Percentiles rank a stretch among this genome's conserved stretches.
Conservation (phyloP, 2,797 vertebrate species). For the Typhlichthys subterraneus region DNA sequence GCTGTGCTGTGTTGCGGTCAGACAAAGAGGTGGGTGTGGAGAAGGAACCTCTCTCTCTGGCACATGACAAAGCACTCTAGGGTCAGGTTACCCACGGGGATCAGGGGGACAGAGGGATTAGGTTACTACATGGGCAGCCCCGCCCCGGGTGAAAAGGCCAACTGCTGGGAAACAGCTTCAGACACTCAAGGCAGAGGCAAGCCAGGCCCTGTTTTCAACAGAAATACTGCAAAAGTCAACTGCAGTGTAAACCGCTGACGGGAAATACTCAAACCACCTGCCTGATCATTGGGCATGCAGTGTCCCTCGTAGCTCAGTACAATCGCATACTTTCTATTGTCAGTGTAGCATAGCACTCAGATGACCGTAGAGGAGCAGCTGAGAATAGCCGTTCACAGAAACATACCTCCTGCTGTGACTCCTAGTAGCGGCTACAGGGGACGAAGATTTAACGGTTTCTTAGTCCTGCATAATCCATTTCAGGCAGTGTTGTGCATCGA, state of each 20-base stretch:
- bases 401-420: constrained; percentile 57
- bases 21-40: constrained; percentile 64
- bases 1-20: constrained; percentile 34
- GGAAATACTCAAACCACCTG: constrained; percentile 6
- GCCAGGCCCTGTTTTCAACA: constrained; percentile 25
- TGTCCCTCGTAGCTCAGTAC: background rate
- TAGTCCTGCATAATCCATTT: constrained; percentile 41
- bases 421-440: constrained; percentile 19
- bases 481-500: constrained; percentile 2
- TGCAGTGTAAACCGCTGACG: background rate
- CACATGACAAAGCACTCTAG: constrained; percentile 71
- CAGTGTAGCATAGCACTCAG: constrained; percentile 17
- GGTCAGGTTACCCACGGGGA: constrained; percentile 73
- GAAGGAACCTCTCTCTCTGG: constrained; percentile 55
- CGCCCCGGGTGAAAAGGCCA: constrained; percentile 46
- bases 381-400: constrained; percentile 8
- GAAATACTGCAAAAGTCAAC: constrained; percentile 4
- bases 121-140: constrained; percentile 62
- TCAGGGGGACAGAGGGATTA: constrained; percentile 60
- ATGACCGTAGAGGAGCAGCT: constrained; percentile 7
- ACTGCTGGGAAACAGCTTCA: constrained; percentile 34
- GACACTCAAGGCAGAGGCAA: constrained; percentile 27
- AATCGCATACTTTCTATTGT: constrained; percentile 20
- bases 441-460: constrained; percentile 22
- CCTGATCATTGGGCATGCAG: background rate